Evolutionary conservation across 2,113 vertebrate species (phyloP), one percentile per base, ranked within the genome.

Genomic region (Hiodon alosoides): DNA sequence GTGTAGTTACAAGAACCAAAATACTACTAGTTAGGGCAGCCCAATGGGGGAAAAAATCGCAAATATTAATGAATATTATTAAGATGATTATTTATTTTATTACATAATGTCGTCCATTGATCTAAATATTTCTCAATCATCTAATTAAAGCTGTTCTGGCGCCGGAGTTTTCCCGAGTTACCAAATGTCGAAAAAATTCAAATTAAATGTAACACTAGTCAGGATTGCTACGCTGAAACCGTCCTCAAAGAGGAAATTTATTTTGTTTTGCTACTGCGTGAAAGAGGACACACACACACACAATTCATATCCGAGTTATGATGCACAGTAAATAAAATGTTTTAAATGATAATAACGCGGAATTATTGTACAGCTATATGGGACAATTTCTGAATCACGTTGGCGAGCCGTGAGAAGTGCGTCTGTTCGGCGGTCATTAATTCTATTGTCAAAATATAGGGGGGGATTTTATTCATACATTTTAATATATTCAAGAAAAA

Each of bases 71-170:
- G 95, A 95, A 94, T 91, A 96, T 93, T 92, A 97, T 95, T 58
- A 94, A 93, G 93, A 91, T 93, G 95, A 97, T 98, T 91, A 92
- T 96, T 97, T 94, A 95, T 95, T 97, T 95, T 89, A 93, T 94
- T 96, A 93, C 95, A 95, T 96, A 94, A 92, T 95, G 93, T 96
- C 95, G 93, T 96, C 93, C 90, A 90, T 93, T 89, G 87, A 88
- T 93, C 93, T 96, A 96, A 98, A 97, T 96, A 93, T 93, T 91
- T 91, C 93, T 90, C 90, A 89, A 91, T 86, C 89, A 89, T 95
- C 94, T 96, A 96, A 97, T 98, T 98, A 94, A 95, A 96, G 95
- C 91, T 95, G 94, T 97, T 93, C 90, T 87, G 86, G 87, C 93
- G 94, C 94, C 94, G 95, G 93, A 90, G 94, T 96, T 98, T 96